These are phyloP conservation scores for Tylochromis polylepis DNA, from an alignment of 2,113 vertebrate genomes.

Conservation along the genomic window DNA sequence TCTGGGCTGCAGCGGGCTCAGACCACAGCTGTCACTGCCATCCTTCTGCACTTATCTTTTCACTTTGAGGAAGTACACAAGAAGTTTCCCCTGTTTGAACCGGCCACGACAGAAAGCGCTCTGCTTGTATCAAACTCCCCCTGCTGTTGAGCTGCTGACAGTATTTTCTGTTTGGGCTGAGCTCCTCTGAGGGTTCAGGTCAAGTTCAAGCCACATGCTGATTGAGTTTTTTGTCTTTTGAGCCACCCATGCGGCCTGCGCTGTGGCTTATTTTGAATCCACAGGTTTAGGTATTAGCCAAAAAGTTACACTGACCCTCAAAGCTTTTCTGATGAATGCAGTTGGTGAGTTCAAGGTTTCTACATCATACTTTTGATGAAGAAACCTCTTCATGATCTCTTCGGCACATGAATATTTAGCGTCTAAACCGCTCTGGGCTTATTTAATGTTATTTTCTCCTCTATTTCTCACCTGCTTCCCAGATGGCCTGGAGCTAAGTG, in stretches of 20 bases:
- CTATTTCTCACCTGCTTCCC: not conserved
- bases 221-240: not conserved
- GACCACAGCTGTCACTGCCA: conserved; percentile 64
- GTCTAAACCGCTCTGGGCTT: not conserved
- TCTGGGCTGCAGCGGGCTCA: conserved; percentile 41
- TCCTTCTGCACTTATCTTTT: conserved; percentile 60
- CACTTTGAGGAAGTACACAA: conserved; percentile 66
- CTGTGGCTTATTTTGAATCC: no score
- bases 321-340: not conserved
- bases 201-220: conserved; percentile 20
- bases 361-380: rapidly evolving
- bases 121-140: conserved; percentile 49
- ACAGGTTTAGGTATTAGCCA: not conserved
- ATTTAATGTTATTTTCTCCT: not conserved
- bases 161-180: not conserved
- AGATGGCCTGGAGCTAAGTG: conserved; percentile 76
- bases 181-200: conserved; percentile 9
- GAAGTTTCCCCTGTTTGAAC: conserved; percentile 52
- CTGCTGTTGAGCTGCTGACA: conserved; percentile 48
- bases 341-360: not conserved
- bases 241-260: rapidly evolving
- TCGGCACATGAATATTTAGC: rapidly evolving
- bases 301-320: not conserved
- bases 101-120: not conserved
- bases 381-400: not conserved